A percentile compares a stretch with the other conserved stretches of the same genome.
These are phyloP conservation scores for Hemicrepidius hirtus DNA, from an alignment of 2,888 invertebrate genomes.

Conservation along the genomic window DNA sequence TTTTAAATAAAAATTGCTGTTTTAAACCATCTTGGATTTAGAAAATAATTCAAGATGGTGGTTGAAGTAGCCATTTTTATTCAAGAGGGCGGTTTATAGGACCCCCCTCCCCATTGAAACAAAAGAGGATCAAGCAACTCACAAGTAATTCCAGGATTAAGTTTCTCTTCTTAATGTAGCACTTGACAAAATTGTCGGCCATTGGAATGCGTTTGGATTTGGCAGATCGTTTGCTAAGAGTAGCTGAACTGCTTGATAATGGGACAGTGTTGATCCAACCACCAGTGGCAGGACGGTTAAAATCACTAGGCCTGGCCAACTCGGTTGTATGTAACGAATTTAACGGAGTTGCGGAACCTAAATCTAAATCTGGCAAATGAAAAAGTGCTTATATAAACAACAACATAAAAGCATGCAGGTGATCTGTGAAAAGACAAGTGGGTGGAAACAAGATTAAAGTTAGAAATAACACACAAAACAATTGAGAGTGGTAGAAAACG, in stretches of 20 bases:
- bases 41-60: no score
- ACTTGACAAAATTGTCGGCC: conserved; percentile 91
- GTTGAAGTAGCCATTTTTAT: no score
- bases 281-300: conserved; percentile 81
- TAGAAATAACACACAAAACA: neutral
- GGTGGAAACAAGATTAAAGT: neutral
- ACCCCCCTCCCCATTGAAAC: no score
- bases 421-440: conserved; percentile 34
- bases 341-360: conserved; percentile 69
- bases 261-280: conserved; percentile 98
- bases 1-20: no score
- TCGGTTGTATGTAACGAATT: conserved; percentile 64
- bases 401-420: conserved; percentile 19
- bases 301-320: conserved; percentile 74
- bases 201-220: conserved; percentile 79
- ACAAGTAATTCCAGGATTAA: conserved; percentile 93
- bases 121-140: no score
- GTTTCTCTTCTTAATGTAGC: conserved; percentile 95
- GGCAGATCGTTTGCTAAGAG: conserved; percentile 84
- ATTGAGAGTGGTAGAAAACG: neutral
- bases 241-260: conserved; percentile 80
- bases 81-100: no score
- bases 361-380: conserved; percentile 64
- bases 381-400: conserved; percentile 22
- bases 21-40: no score